Base-by-base conservation (phyloP, 2,888 invertebrate species). In the Eupithecia abbreviata region DNA sequence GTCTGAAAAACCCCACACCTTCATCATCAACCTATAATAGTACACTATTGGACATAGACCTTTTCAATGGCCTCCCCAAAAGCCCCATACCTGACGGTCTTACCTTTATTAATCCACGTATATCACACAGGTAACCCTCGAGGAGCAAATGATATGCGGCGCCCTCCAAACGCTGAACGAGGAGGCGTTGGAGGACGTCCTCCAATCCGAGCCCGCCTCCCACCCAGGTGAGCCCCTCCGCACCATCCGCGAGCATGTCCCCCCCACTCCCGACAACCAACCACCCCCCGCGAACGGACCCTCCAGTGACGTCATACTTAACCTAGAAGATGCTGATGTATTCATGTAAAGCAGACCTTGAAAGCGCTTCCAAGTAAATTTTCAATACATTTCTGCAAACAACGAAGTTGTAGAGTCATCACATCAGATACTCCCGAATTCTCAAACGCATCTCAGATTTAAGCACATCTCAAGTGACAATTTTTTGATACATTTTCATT, bases 121-220 rank as follows among this genome's bases (percentile, higher is more conserved):
- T 10, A 10, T 10, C 67, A 3, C 45, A 3, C 91, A 98, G 98
- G 98, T 98, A 76, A 98, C 98, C 0, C 95, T 98, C 84, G 98
- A 98, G 92, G 98, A 98, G 90, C 98, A 98, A 93, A 98, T 98
- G 98, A 98, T 98, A 83, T 98, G 98, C 92, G 98, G 98, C 79
- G 98, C 98, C 3, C 94, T 98, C 77, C 98, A 98, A 93, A 98
- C 98, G 0, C 95, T 98, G 51, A 98, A 98, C 92, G 98, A 98
- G 94, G 98, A 98, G 93, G 98, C 98, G 9, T 96, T 97, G 90
- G 98, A 98, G 94, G 98, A 98, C 93, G 98, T 98, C 67, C 92
- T 98, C 83, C 97, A 98, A 88, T 97, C 96, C 86, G 96, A 96
- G 89, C 93, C 96, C 80, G 91, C 95, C 75, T 93, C 95, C 85